Percentiles rank a stretch among this genome's conserved stretches.
Conservation (phyloP, 2,797 vertebrate species). For the Sebastes elongatus region DNA sequence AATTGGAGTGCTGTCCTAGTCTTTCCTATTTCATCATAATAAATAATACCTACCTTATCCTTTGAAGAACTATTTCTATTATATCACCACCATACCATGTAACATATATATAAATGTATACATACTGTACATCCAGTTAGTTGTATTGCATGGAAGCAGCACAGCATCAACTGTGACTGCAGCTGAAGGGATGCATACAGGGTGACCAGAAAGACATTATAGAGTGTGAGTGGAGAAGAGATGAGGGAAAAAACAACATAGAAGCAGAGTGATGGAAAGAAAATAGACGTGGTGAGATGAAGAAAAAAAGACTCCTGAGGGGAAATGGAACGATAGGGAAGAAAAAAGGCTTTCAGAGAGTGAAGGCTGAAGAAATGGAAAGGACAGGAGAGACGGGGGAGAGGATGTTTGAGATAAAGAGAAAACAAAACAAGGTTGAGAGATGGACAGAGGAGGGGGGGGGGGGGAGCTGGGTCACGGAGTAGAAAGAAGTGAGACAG, state of each 20-base stretch:
- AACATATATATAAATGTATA: background rate
- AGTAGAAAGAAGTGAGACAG: background rate
- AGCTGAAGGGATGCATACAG: background rate
- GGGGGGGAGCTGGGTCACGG: background rate
- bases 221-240: slow-evolving; percentile 2
- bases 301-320: slow-evolving; percentile 33
- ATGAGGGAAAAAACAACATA: background rate
- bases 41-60: background rate
- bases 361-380: slow-evolving; percentile 47
- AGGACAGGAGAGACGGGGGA: slow-evolving; percentile 31
- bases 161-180: background rate
- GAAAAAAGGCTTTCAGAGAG: slow-evolving; percentile 37
- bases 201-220: slow-evolving; percentile 9
- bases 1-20: background rate
- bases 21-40: background rate
- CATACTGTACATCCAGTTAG: background rate
- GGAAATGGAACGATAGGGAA: slow-evolving; percentile 30
- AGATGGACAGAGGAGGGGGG: slow-evolving; percentile 11
- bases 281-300: slow-evolving; percentile 31
- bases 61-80: background rate
- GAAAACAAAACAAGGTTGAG: slow-evolving; percentile 10
- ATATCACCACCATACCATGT: background rate
- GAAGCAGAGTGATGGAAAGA: slow-evolving; percentile 3
- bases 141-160: background rate
- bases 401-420: slow-evolving; percentile 40